phyloP scores from a whole-genome alignment of 2,888 invertebrate genomes.

The Cristatella mucedo region DNA sequence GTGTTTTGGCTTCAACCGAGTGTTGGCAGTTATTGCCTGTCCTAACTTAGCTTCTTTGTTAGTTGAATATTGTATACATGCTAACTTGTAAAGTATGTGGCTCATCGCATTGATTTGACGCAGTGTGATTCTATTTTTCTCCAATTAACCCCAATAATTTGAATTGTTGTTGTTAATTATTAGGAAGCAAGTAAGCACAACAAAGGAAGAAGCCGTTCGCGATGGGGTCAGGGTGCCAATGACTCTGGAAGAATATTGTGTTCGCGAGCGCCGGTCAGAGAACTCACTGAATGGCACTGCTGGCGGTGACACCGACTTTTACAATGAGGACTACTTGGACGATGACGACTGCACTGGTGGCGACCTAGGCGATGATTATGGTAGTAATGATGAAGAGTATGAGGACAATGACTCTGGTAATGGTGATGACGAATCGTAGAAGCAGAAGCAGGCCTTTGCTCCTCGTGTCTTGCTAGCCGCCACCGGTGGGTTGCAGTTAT shows the following conservation, averaged over 20 bases:
- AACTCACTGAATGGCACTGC: constrained; percentile 67
- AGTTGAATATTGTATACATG: no score
- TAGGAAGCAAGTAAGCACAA: constrained; percentile 90
- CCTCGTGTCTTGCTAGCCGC: no score
- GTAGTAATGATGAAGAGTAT: constrained; percentile 19
- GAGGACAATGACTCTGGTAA: constrained; percentile 22
- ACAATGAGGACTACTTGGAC: constrained; percentile 48
- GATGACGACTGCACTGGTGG: constrained; percentile 15
- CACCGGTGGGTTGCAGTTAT: no score
- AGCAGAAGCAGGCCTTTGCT: no score
- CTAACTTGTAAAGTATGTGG: no score
- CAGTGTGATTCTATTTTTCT: background rate
- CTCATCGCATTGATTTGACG: background rate
- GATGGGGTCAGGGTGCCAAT: constrained; percentile 92
- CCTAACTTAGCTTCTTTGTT: no score
- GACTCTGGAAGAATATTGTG: constrained; percentile 94
- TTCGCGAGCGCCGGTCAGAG: no score
- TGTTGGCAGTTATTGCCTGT: no score
- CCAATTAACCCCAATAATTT: background rate
- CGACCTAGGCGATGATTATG: constrained; percentile 15
- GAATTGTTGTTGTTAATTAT: constrained; percentile 13
- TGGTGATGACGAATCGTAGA: constrained; percentile 16
- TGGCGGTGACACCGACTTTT: constrained; percentile 76
- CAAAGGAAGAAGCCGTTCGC: constrained; percentile 80
- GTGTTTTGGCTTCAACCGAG: no score